Conservation (phyloP, 1,140 invertebrate species). For the Tyrophagus putrescentiae region DNA sequence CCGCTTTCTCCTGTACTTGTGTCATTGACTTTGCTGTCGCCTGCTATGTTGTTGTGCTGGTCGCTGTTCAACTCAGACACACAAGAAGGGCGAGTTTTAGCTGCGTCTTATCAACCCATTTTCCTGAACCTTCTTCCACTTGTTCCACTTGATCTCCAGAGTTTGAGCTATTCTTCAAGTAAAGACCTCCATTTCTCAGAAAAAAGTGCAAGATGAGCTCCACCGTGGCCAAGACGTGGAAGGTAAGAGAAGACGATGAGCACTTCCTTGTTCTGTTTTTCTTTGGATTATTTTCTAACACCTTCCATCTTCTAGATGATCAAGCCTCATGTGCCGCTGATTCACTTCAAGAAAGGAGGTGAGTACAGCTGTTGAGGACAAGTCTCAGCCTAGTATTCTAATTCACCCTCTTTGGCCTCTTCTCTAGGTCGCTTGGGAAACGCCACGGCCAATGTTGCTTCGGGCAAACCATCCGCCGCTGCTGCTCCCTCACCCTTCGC, state of each 20-base stretch:
- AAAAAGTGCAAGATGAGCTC: slow-evolving; percentile 4
- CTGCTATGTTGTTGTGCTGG: too few relatives aligned
- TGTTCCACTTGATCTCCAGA: too few relatives aligned
- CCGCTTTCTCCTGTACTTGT: too few relatives aligned
- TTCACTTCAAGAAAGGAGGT: slow-evolving; percentile 25
- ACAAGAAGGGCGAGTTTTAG: too few relatives aligned
- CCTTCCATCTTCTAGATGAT: not conserved
- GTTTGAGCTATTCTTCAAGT: too few relatives aligned
- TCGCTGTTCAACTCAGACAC: too few relatives aligned
- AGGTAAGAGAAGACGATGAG: slow-evolving; percentile 1
- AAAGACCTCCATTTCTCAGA: too few relatives aligned
- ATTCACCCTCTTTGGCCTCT: not conserved
- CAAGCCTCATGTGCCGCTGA: slow-evolving; percentile 24
- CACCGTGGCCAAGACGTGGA: not conserved
- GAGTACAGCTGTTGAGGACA: too few relatives aligned
- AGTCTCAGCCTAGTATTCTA: not conserved
- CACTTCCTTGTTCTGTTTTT: not conserved
- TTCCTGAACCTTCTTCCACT: too few relatives aligned
- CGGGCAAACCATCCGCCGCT: not conserved
- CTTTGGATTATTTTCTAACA: not conserved
- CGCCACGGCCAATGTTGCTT: not conserved
- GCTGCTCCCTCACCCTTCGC: not conserved
- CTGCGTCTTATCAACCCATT: too few relatives aligned
- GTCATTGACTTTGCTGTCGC: too few relatives aligned
- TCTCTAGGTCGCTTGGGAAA: not conserved